Base-by-base conservation (phyloP, 2,888 invertebrate species). In the Eilema caniola region DNA sequence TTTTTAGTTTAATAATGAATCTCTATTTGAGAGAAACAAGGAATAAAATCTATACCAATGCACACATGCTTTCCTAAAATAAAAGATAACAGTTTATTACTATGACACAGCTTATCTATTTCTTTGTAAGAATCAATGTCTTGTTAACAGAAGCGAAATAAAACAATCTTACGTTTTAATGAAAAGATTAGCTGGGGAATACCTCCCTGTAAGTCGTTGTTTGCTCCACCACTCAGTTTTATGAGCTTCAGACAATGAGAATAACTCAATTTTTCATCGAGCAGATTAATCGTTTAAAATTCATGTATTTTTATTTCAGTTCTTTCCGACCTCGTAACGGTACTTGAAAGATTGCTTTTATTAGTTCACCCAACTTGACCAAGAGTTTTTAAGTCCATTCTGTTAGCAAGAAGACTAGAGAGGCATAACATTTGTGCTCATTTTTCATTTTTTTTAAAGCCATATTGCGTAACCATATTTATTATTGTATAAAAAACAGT, bases 221-320 rank as follows among this genome's bases (percentile, higher is more conserved):
- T 92, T 92, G 91, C 90, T 76, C 85, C 76, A 81, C 88, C 92
- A 90, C 92, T 92, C 90, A 85, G 84, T 81, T 85, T 89, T 90
- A 91, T 90, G 88, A 92, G 88, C 85, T 90, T 87, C 86, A 85
- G 80, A 86, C 83, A 82, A 85, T 84, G 80, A 81, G 86, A 86
- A 85, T 86, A 87, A 87, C 85, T 88, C 86, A 86, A 91, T 89
- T 89, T 90, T 90, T 91, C 91, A 90, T 92, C 89, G 86, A 83
- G 85, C 76, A 87, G 90, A 93, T 94, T 93, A 92, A 92, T 89
- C 93, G 90, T 93, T 94, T 94, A 91, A 92, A 93, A 93, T 93
- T 93, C 92, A 92, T 90, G 86, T 87, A 78, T 75, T 86, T 85
- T 85, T 85, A 83, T 81, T 82, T 78, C 76, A 74, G 66, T 71